Evolutionary conservation across 2,888 invertebrate genomes (phyloP).

Genomic region (Melangyna quadrimaculata): DNA sequence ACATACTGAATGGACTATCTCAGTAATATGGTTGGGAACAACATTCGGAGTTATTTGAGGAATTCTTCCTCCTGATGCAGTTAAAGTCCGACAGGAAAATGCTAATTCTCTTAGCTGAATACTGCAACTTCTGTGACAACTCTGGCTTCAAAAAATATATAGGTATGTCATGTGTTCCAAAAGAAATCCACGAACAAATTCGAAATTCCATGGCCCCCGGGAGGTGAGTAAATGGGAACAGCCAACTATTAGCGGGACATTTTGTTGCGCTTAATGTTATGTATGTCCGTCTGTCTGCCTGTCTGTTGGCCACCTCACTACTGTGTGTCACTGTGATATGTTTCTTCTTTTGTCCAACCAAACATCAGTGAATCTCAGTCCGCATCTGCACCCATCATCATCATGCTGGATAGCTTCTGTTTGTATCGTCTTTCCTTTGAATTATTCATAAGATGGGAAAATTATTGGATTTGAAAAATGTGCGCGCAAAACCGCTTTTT

Average conservation of each 20-base stretch:
- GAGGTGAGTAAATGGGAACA: constrained; percentile 52
- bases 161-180: constrained; percentile 1
- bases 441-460: constrained; percentile 69
- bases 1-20: constrained; percentile 44
- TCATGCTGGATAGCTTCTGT: neutral
- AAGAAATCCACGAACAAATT: constrained; percentile 11
- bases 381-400: neutral
- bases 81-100: constrained; percentile 34
- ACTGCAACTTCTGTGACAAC: neutral
- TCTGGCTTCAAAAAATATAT: constrained; percentile 43
- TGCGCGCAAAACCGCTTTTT: constrained; percentile 28
- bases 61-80: constrained; percentile 18
- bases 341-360: constrained; percentile 27
- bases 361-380: constrained; percentile 11
- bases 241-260: constrained; percentile 67
- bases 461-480: constrained; percentile 66
- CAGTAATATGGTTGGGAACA: constrained; percentile 36
- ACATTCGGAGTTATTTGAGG: constrained; percentile 49
- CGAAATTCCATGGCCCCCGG: constrained; percentile 19
- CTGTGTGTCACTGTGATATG: constrained; percentile 54
- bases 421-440: constrained; percentile 24
- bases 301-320: neutral
- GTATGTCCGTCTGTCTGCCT: neutral
- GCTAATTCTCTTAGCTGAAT: constrained; percentile 41
- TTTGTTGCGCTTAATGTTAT: constrained; percentile 45